Conservation (phyloP, 2,797 vertebrate genomes). For the Smutsia gigantea region DNA sequence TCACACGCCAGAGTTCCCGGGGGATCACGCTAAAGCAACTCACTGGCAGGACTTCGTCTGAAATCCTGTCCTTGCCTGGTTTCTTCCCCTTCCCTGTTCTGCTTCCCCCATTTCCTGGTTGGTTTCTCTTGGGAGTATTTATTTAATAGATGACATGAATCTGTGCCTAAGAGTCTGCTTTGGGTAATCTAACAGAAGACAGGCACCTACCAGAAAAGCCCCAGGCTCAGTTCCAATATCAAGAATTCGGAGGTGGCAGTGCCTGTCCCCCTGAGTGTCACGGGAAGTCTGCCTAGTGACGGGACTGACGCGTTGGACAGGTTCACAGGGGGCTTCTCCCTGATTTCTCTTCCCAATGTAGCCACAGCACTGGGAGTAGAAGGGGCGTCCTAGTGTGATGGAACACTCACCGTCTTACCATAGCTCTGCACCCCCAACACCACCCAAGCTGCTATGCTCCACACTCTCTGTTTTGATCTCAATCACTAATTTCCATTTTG, state of each 20-base stretch:
- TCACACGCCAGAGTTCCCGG: neutral
- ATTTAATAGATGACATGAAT: constrained; percentile 11
- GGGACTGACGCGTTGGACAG: neutral
- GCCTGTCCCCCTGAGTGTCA: neutral
- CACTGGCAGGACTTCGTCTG: neutral
- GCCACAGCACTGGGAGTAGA: neutral
- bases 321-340: neutral
- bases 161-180: neutral
- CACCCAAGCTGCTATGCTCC: neutral
- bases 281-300: neutral
- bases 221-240: neutral
- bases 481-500: neutral
- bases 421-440: neutral
- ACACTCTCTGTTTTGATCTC: constrained; percentile 5
- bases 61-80: neutral
- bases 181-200: neutral
- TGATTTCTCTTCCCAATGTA: neutral
- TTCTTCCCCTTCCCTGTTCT: neutral
- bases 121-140: neutral
- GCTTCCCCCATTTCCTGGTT: neutral
- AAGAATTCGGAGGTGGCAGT: neutral
- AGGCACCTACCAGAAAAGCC: neutral
- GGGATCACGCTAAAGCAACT: neutral
- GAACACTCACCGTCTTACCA: neutral
- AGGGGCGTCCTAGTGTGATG: neutral